Evolutionary conservation across 92 coral and sea anemone genomes (phyloP).

Genomic region (Desmophyllum pertusum): DNA sequence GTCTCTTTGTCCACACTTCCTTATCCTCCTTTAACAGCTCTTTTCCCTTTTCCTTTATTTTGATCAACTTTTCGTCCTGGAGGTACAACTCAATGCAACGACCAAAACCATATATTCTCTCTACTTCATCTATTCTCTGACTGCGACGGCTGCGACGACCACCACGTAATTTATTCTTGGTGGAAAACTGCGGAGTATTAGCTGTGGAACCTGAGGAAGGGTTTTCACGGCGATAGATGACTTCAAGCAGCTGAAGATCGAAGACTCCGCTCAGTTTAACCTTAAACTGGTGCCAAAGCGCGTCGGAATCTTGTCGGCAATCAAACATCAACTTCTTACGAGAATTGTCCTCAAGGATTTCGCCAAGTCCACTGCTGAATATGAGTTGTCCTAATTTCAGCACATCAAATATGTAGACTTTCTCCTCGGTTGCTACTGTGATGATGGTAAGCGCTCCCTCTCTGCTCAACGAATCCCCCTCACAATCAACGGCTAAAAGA

Average conservation of each 20-base stretch:
- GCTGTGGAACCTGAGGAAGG: constrained; percentile 11
- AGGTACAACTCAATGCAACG: constrained; percentile 80
- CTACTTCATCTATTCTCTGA: constrained; percentile 59
- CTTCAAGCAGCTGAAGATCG: constrained; percentile 83
- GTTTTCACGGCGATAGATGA: constrained; percentile 73
- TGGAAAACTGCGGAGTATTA: constrained; percentile 4
- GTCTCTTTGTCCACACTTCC: constrained; percentile 64
- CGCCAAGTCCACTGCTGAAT: constrained; percentile 69
- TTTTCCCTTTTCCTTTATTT: constrained; percentile 61
- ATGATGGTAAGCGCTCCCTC: constrained; percentile 77
- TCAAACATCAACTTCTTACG: constrained; percentile 78
- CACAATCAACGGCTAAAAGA: constrained; percentile 81
- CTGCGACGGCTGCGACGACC: constrained; percentile 48
- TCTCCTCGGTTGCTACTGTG: constrained; percentile 66
- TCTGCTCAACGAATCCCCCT: constrained; percentile 76
- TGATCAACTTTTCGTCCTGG: constrained; percentile 56
- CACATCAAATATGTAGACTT: constrained; percentile 75
- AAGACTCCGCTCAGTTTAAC: constrained; percentile 72
- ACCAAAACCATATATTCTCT: constrained; percentile 64
- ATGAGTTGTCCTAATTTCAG: constrained; percentile 55
- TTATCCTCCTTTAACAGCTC: constrained; percentile 18
- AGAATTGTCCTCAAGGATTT: constrained; percentile 74
- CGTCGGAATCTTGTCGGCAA: constrained; percentile 84
- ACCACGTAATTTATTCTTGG: constrained; percentile 19
- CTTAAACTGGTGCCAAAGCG: constrained; percentile 73